Evolutionary conservation across 2,797 vertebrate species (phyloP).

Genomic region (Xenentodon cancila): DNA sequence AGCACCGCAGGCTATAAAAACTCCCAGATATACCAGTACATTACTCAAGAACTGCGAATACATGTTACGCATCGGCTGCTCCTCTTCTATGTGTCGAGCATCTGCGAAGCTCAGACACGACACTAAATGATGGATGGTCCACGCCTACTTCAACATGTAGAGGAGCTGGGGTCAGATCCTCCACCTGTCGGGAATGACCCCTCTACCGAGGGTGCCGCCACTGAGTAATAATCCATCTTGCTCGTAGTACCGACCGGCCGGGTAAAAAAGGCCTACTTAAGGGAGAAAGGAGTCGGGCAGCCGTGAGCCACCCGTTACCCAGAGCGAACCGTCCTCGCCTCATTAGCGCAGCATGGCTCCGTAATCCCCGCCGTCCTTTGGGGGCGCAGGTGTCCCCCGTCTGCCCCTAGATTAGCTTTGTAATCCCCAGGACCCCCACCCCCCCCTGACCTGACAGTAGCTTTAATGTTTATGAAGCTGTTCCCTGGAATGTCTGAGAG

Average conservation of each 20-base stretch:
- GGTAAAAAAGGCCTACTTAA: constrained; percentile 15
- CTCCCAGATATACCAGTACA: constrained; percentile 6
- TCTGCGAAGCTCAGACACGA: constrained; percentile 9
- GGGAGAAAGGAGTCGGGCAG: constrained; percentile 40
- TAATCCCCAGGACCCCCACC: constrained; percentile 80
- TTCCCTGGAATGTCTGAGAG: constrained; percentile 55
- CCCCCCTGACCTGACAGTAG: constrained; percentile 51
- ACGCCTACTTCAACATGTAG: too few relatives aligned
- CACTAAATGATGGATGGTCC: not conserved
- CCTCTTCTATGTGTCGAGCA: not conserved
- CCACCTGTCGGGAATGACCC: too few relatives aligned
- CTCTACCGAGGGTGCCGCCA: too few relatives aligned
- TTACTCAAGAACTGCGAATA: constrained; percentile 8
- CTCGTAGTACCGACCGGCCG: not conserved
- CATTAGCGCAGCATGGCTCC: constrained; percentile 74
- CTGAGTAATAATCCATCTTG: constrained; percentile 17
- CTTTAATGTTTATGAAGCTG: constrained; percentile 75
- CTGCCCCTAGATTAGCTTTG: constrained; percentile 82
- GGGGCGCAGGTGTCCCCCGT: constrained; percentile 83
- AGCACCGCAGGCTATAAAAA: constrained; percentile 15
- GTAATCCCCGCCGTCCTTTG: constrained; percentile 77
- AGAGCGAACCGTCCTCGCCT: constrained; percentile 54
- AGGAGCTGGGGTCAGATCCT: too few relatives aligned
- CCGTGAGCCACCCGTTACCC: constrained; percentile 35
- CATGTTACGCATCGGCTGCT: constrained; percentile 6